Conservation (phyloP, 2,797 vertebrate species). For the Gallinago solitaria region DNA sequence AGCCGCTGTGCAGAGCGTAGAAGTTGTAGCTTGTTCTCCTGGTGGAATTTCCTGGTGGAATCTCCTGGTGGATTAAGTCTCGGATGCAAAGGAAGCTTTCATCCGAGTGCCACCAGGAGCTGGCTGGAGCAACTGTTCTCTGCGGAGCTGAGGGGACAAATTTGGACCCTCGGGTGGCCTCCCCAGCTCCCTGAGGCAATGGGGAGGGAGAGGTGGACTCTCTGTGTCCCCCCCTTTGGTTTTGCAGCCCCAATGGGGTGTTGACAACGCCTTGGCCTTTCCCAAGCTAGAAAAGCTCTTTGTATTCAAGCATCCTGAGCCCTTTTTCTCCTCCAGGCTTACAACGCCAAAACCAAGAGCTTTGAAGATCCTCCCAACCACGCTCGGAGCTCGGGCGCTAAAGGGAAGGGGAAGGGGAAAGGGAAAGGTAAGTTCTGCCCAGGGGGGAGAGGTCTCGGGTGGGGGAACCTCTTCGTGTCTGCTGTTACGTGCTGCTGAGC, state of each 20-base stretch:
- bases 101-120: neutral
- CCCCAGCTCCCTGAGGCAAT: neutral
- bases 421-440: conserved; percentile 86
- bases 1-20: accelerated
- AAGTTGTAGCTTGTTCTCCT: neutral
- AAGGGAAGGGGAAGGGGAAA: conserved; percentile 96
- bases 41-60: neutral
- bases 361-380: conserved; percentile 98
- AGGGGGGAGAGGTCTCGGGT: neutral
- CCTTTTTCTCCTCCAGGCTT: conserved; percentile 80
- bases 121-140: neutral
- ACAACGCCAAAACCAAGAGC: conserved; percentile 89
- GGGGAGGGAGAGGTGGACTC: neutral
- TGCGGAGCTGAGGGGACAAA: neutral
- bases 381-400: conserved; percentile 86
- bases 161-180: accelerated
- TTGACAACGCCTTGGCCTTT: accelerated
- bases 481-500: neutral
- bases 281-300: neutral
- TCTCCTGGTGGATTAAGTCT: neutral
- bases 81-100: neutral
- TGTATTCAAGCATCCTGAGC: accelerated
- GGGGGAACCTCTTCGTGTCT: neutral
- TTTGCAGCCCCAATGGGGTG: too few relatives aligned
- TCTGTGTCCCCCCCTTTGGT: too few relatives aligned